A percentile compares a stretch with the other conserved stretches of the same genome.
Evolutionary conservation across 2,113 vertebrate species (phyloP).

Genomic region (Chaetura pelagica): DNA sequence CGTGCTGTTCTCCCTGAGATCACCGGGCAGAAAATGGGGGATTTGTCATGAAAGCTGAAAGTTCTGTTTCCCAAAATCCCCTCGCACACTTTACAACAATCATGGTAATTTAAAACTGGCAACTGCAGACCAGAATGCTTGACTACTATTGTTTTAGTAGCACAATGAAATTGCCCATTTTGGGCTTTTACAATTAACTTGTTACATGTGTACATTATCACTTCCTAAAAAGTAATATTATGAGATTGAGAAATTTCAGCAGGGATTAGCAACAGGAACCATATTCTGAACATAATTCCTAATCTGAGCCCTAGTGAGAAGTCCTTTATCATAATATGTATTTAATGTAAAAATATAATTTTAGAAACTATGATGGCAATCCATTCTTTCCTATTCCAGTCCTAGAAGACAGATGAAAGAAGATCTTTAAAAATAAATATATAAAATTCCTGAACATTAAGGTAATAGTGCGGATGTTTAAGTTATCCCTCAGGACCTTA

Average conservation of each 20-base stretch:
- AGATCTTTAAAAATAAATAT: not conserved
- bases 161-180: constrained; percentile 1
- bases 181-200: constrained; percentile 20
- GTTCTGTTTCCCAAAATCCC: not conserved
- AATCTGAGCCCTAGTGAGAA: not conserved
- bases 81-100: not conserved
- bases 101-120: not conserved
- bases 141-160: constrained; percentile 1
- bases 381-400: not conserved
- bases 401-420: not conserved
- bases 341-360: not conserved
- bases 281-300: not conserved
- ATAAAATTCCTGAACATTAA: constrained; percentile 9
- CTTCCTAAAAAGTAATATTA: constrained; percentile 18
- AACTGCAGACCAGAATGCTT: not conserved
- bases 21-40: not conserved
- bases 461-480: not conserved
- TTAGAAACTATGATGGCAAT: not conserved
- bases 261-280: not conserved
- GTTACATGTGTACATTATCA: constrained; percentile 31
- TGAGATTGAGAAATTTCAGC: constrained; percentile 8
- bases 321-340: not conserved
- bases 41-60: constrained; percentile 15
- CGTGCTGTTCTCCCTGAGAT: not conserved
- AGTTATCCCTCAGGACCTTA: not conserved